These are phyloP conservation scores for Sesia bembeciformis DNA, from an alignment of 2,888 invertebrate species.

Conservation along the genomic window DNA sequence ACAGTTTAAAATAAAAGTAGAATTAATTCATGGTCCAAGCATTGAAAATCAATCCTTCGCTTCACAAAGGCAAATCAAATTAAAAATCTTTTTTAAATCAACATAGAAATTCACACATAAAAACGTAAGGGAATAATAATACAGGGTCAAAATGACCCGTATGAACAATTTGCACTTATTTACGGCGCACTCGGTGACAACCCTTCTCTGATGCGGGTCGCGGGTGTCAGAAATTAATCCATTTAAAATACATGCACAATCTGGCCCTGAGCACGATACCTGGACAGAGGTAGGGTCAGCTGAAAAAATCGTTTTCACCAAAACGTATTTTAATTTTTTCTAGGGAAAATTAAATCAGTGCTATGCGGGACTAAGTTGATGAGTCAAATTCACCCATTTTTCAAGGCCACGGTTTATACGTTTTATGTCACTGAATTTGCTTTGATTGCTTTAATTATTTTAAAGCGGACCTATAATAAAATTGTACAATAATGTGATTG, in stretches of 20 bases:
- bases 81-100: too few species aligned
- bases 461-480: neutral
- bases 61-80: too few species aligned
- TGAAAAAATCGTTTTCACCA: too few species aligned
- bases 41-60: too few species aligned
- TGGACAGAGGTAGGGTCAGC: too few species aligned
- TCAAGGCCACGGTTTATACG: too few species aligned
- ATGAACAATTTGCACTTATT: conserved; percentile 23
- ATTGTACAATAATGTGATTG: neutral
- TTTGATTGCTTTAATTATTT: neutral
- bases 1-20: too few species aligned
- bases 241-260: conserved; percentile 40
- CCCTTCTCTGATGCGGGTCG: conserved; percentile 29
- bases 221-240: conserved; percentile 41
- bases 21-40: too few species aligned
- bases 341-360: too few species aligned
- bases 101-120: neutral
- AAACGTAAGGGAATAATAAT: neutral
- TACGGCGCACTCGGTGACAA: conserved; percentile 7
- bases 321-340: too few species aligned
- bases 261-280: conserved; percentile 12
- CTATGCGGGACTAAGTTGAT: too few species aligned
- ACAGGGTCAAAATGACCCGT: conserved; percentile 11
- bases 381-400: too few species aligned
- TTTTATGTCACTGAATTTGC: neutral